Percentiles rank a stretch among this genome's conserved stretches.
These are phyloP conservation scores for Drosophila simulans DNA, from an alignment of 1,140 invertebrate genomes.

Conservation along the genomic window DNA sequence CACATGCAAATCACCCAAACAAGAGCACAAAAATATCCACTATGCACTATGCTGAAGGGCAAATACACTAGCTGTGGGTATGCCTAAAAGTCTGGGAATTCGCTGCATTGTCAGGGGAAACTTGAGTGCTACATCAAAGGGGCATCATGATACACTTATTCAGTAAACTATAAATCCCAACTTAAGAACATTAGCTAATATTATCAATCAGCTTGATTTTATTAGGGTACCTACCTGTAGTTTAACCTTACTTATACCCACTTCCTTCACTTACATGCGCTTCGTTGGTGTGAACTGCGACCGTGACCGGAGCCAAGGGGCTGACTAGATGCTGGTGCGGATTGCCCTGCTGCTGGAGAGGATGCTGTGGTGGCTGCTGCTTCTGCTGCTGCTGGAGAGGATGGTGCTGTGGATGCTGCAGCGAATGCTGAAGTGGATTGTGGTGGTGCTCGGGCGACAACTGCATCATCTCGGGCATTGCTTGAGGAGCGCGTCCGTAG, in stretches of 20 bases:
- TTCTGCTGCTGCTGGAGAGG: constrained; percentile 43
- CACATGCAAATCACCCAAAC: constrained; percentile 36
- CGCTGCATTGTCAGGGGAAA: not conserved
- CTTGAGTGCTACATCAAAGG: no score
- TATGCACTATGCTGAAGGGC: not conserved
- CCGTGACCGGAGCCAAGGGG: constrained; percentile 83
- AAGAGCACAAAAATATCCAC: constrained; percentile 19
- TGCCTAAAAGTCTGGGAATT: not conserved
- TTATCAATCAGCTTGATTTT: no score
- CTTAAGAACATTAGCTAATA: no score
- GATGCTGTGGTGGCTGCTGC: constrained; percentile 38
- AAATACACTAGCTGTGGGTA: constrained; percentile 22
- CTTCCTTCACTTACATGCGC: constrained; percentile 80
- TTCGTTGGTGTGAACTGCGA: constrained; percentile 84
- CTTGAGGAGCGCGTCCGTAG: constrained; percentile 70
- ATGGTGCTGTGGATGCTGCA: constrained; percentile 36
- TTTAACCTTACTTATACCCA: not conserved
- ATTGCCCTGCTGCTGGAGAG: constrained; percentile 48
- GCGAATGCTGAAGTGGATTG: constrained; percentile 47
- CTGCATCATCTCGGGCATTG: constrained; percentile 81
- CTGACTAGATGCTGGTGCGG: constrained; percentile 72
- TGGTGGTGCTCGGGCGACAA: constrained; percentile 67
- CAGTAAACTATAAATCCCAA: not conserved
- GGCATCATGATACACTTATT: no score
- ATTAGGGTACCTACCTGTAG: not conserved